Percentiles rank a stretch among this genome's conserved stretches.
Evolutionary conservation across 2,113 vertebrate species (phyloP).

Genomic region (Atlantisia rogersi): DNA sequence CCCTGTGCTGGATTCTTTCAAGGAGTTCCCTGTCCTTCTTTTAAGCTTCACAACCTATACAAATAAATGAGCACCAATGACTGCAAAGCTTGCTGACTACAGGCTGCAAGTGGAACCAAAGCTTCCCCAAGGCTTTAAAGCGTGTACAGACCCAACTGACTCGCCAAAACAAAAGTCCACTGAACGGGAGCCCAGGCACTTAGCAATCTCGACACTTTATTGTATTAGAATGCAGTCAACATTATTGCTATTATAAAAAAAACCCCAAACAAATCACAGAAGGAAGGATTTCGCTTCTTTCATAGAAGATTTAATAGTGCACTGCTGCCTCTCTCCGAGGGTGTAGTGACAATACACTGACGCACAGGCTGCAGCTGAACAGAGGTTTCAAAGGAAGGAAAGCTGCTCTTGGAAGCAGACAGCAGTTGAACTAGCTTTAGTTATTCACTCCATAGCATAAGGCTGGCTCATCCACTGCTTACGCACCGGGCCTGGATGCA

Average conservation of each 20-base stretch:
- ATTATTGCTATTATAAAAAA: slow-evolving; percentile 64
- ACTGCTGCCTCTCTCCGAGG: slow-evolving; percentile 13
- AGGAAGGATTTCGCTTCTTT: slow-evolving; percentile 34
- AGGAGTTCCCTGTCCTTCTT: neutral
- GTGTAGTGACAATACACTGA: slow-evolving; percentile 50
- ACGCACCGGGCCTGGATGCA: neutral
- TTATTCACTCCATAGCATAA: neutral
- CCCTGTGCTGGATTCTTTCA: no score
- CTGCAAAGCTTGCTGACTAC: neutral
- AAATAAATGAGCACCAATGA: neutral
- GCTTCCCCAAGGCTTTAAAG: neutral
- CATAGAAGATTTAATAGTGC: slow-evolving; percentile 19
- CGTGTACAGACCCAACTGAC: neutral
- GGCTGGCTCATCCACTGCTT: neutral
- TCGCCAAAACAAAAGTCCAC: neutral
- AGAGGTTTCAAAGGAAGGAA: neutral
- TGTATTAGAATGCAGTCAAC: slow-evolving; percentile 57
- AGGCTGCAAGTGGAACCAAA: neutral
- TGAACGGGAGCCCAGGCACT: slow-evolving; percentile 30
- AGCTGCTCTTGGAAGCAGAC: neutral
- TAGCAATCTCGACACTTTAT: slow-evolving; percentile 63
- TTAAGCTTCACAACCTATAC: neutral
- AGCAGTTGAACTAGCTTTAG: neutral
- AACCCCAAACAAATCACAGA: neutral
- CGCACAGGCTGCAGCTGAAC: neutral